Conservation (phyloP, 2,797 vertebrate genomes). For the Mastacembelus armatus region DNA sequence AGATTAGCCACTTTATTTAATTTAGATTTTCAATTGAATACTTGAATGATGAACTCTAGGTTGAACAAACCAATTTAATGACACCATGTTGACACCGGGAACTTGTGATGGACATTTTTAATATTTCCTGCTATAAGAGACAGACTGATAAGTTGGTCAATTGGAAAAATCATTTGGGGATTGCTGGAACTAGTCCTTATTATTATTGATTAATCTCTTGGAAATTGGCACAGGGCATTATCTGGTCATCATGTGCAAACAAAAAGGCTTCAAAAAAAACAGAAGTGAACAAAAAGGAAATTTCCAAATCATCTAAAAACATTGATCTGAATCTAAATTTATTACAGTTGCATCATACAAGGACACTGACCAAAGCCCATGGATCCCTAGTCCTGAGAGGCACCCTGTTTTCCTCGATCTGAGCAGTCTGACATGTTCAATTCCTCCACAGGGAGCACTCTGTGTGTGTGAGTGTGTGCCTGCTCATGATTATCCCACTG, state of each 20-base stretch:
- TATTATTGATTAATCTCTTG: constrained; percentile 4
- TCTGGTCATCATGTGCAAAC: constrained; percentile 11
- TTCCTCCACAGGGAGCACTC: constrained; percentile 49
- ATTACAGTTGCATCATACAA: constrained; percentile 1
- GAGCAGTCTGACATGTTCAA: constrained; percentile 33
- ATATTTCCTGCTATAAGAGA: background rate
- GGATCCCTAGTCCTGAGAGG: constrained; percentile 18
- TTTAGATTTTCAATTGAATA: background rate
- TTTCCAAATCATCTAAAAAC: too few species aligned
- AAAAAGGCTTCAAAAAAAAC: background rate
- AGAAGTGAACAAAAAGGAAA: background rate
- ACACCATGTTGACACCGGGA: background rate
- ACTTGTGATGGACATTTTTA: background rate
- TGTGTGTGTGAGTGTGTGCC: constrained; percentile 17
- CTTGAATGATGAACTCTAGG: background rate
- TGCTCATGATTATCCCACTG: constrained; percentile 42
- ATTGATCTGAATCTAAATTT: constrained; percentile 28
- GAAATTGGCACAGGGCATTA: constrained; percentile 9
- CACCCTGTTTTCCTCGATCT: constrained; percentile 18
- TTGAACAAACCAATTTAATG: constrained; percentile 1
- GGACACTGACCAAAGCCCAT: constrained; percentile 31
- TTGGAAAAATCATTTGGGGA: background rate
- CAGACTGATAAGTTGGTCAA: constrained; percentile 1
- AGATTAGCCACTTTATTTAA: background rate
- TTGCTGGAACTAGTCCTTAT: background rate